Evolutionary conservation across 2,888 invertebrate genomes (phyloP).

Genomic region (Papilio demoleus): DNA sequence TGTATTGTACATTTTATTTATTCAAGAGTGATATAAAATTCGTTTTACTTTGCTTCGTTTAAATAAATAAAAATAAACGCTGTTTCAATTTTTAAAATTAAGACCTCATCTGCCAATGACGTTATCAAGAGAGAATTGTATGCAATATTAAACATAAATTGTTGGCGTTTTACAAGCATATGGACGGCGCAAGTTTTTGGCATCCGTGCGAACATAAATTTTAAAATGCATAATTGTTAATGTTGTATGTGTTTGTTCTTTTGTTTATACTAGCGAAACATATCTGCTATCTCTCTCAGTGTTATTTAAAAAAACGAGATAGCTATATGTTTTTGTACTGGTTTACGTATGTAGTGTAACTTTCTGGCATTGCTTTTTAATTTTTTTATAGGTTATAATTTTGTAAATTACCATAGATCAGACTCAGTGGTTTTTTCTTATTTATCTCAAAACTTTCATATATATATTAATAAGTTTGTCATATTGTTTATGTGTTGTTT

Average conservation of each 20-base stretch:
- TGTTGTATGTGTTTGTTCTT: background rate
- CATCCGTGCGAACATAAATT: slow-evolving; percentile 26
- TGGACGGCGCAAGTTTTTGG: slow-evolving; percentile 28
- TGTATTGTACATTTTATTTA: background rate
- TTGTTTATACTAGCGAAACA: no score
- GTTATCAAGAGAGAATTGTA: slow-evolving; percentile 19
- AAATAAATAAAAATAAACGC: no score
- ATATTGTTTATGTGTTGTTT: background rate
- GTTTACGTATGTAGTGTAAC: no score
- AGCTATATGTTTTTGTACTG: background rate
- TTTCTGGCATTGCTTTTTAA: slow-evolving; percentile 8
- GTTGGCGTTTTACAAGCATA: slow-evolving; percentile 13
- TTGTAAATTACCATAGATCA: background rate
- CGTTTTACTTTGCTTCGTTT: no score
- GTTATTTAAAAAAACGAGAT: background rate
- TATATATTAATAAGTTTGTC: no score
- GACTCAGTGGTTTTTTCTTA: background rate
- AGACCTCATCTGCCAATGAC: slow-evolving; percentile 27
- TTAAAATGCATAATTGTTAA: slow-evolving; percentile 28
- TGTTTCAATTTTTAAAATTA: slow-evolving; percentile 16
- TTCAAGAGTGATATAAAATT: background rate
- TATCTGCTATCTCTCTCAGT: background rate
- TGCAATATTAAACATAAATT: slow-evolving; percentile 25
- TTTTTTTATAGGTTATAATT: slow-evolving; percentile 3
- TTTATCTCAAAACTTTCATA: no score